Conservation (phyloP, 2,888 invertebrate species). For the Calameuta pallipes region DNA sequence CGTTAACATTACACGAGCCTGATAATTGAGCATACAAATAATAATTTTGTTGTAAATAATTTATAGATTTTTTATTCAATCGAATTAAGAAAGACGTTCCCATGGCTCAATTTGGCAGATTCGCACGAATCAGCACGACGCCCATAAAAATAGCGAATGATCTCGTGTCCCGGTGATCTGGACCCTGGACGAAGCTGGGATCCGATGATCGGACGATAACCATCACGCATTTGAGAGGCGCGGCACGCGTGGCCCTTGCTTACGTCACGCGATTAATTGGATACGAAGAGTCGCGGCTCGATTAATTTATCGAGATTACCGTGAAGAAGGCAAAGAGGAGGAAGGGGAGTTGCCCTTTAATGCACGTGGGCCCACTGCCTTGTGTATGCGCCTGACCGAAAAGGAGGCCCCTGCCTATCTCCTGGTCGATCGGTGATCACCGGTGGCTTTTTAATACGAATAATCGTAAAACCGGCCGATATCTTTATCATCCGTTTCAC, state of each 20-base stretch:
- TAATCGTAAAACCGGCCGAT: slow-evolving; percentile 1
- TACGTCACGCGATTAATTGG: slow-evolving; percentile 6
- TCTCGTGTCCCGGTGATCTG: too few species aligned
- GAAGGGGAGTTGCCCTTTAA: background rate
- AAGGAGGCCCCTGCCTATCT: background rate
- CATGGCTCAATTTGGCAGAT: too few species aligned
- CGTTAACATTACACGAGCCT: too few species aligned
- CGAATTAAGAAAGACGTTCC: too few species aligned
- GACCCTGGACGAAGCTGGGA: too few species aligned
- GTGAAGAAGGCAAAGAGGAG: background rate
- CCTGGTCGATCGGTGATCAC: background rate
- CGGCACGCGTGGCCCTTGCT: slow-evolving; percentile 3
- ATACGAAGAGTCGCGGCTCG: background rate
- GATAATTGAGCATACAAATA: too few species aligned
- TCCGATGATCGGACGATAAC: background rate
- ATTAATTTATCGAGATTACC: slow-evolving; percentile 6
- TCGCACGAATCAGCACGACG: too few species aligned
- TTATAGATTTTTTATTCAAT: too few species aligned
- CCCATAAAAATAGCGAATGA: too few species aligned
- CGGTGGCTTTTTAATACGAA: slow-evolving; percentile 3
- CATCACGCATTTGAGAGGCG: slow-evolving; percentile 1
- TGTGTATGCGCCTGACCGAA: background rate
- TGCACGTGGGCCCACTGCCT: background rate
- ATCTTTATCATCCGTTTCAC: slow-evolving; percentile 3
- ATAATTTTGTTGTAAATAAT: too few species aligned